Evolutionary conservation across 2,113 vertebrate genomes (phyloP).

Genomic region (Nothocercus nigrocapillus): DNA sequence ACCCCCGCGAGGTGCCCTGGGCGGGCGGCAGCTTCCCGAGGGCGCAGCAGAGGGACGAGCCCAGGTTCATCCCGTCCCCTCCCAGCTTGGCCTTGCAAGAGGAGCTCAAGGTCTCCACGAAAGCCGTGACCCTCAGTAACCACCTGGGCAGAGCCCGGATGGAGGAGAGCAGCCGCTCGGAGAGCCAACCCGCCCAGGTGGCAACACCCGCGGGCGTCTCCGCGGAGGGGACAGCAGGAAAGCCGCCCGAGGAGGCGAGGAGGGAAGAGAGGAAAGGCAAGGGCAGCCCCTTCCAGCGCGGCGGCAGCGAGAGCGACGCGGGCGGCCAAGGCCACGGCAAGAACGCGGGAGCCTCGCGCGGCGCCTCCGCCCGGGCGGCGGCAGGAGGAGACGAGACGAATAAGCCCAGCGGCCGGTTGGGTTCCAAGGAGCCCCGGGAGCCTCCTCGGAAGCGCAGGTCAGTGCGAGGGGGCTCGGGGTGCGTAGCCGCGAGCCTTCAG

Average conservation of each 20-base stretch:
- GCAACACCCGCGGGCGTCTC: conserved; percentile 53
- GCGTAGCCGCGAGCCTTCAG: background rate
- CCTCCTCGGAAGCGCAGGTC: conserved; percentile 89
- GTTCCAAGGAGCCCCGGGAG: conserved; percentile 86
- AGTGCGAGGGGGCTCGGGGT: conserved; percentile 7
- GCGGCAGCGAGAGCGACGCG: conserved; percentile 62
- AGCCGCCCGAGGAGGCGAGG: background rate
- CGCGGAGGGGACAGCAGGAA: conserved; percentile 42
- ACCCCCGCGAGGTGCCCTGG: background rate
- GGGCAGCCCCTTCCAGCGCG: conserved; percentile 83
- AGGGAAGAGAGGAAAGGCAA: conserved; percentile 79
- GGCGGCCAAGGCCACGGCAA: conserved; percentile 70
- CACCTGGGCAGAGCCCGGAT: conserved; percentile 65
- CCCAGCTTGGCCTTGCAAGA: conserved; percentile 57
- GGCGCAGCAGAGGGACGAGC: conserved; percentile 60
- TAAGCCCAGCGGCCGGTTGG: conserved; percentile 84
- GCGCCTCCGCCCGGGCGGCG: background rate
- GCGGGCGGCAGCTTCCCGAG: conserved; percentile 68
- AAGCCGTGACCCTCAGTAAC: conserved; percentile 79
- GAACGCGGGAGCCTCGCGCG: background rate
- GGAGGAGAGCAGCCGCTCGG: conserved; percentile 46
- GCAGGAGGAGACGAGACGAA: conserved; percentile 77
- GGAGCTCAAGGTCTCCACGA: conserved; percentile 79
- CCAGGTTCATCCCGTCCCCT: conserved; percentile 54
- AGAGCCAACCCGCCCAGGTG: conserved; percentile 64